These are phyloP conservation scores for Drosophila watanabei DNA, from an alignment of 1,140 invertebrate species.

Conservation along the genomic window DNA sequence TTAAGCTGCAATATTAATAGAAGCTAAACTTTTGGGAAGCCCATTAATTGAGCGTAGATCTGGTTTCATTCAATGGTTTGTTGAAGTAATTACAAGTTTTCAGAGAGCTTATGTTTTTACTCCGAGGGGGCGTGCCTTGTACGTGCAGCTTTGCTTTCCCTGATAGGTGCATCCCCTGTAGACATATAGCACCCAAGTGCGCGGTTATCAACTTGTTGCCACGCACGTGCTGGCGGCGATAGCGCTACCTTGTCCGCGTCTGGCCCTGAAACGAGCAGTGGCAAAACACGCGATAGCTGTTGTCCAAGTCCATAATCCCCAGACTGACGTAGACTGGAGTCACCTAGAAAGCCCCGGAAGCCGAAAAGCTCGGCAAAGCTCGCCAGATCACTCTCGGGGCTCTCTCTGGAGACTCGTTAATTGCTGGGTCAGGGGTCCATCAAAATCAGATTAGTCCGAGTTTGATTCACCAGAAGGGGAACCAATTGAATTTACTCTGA, in stretches of 20 bases:
- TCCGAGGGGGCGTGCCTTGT: not conserved
- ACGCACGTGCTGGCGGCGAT: slow-evolving; percentile 51
- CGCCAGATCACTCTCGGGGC: not conserved
- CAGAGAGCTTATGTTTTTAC: not conserved
- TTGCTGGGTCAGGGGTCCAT: slow-evolving; percentile 35
- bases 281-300: slow-evolving; percentile 44
- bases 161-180: not conserved
- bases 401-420: slow-evolving; percentile 16
- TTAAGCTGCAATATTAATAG: not conserved
- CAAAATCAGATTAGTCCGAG: slow-evolving; percentile 22
- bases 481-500: slow-evolving; percentile 6
- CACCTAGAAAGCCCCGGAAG: not conserved
- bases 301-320: slow-evolving; percentile 17
- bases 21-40: not conserved
- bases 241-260: slow-evolving; percentile 12
- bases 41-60: not conserved
- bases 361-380: slow-evolving; percentile 33
- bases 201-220: slow-evolving; percentile 12
- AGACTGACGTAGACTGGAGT: slow-evolving; percentile 10
- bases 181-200: not conserved
- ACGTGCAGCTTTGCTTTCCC: not conserved
- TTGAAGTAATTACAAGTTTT: not conserved
- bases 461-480: slow-evolving; percentile 13
- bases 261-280: slow-evolving; percentile 33
- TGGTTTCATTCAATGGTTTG: not conserved